Base-by-base conservation (phyloP, 2,888 invertebrate genomes). In the Agrilus biguttatus region DNA sequence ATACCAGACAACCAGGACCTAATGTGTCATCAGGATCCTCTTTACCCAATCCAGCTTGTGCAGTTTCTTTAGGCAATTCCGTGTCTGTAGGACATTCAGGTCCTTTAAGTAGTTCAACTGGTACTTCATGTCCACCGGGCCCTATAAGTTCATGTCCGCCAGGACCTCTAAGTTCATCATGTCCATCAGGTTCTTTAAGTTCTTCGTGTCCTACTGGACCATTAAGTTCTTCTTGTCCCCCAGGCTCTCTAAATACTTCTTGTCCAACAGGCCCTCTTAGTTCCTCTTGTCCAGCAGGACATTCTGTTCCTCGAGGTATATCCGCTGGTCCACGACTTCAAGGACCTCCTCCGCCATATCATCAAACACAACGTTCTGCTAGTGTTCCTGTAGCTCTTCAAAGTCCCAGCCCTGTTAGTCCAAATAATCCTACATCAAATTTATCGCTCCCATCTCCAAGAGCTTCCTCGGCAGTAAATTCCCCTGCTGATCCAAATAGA, bases 311-410 rank as follows among this genome's bases (percentile, higher is more conserved):
- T 19, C 60, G 64, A 37, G 59, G 59, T 28, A 47, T 49, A 47
- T 43, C 61, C 48, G 44, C 59, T 51, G 67, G 71, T 43, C 67
- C 73, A 33, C 61, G 75, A 44, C 66, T 73, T 51, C 82, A 82
- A 65, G 83, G 83, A 5, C 83, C 83, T n/a, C 83, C 83, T 14
- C 83, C 83, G 12, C 83, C 83, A 34, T 80, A 80, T 63, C 82
- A 83, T 62, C 81, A 79, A 58, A 79, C 80, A 19, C 79, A 78
- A 44, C 71, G 82, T 46, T 81, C 81, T 43, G 80, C 80, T 33
- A 82, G 81, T 53, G 80, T 81, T 49, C 81, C 81, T 36, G 80
- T 81, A 49, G 80, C 82, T 34, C 74, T 80, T 54, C 79, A 81
- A 57, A 82, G 81, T 55, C 81, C 82, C 10, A 80, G 77, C 62